Base-by-base conservation (phyloP, 2,888 invertebrate genomes). In the Mechanitis mazaeus region DNA sequence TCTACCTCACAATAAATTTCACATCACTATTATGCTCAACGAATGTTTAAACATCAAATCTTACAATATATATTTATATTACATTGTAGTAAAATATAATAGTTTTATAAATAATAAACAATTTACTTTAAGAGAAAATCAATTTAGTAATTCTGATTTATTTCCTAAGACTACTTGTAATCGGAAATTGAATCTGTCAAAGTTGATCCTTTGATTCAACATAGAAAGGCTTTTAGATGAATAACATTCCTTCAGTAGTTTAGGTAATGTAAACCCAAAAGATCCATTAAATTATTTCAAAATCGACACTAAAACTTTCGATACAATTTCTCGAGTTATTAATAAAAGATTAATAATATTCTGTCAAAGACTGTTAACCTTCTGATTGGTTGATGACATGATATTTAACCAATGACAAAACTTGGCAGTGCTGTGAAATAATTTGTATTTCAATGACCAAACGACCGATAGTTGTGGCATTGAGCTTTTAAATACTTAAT, bases 111-210 rank as follows among this genome's bases (percentile, higher is more conserved):
- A 38, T 47, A 33, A 47, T 50, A 33, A n/a, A 28, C 2, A 45
- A 50, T 45, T 45, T 33, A 42, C 11, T 45, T 20, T 47, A 33
- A 7, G n/a, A 50, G 33, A 47, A 45, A 33, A 31, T 53, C 7
- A 9, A 35, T 33, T 35, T 20, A 33, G 11, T 55, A 46, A 59
- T 50, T 45, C 42, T 50, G 45, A 50, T 31, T n/a, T 9, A 3
- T 35, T 55, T 62, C 56, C 58, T 64, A 58, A 62, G 55, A 71
- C 68, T 75, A 71, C 75, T 74, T 74, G 73, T 74, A 65, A 69
- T 72, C 71, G 80, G 79, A 83, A 84, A 85, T 84, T 77, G 74
- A 80, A 84, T 83, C 78, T 81, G 83, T 81, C 80, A 78, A 70
- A 72, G 69, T 64, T 75, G 74, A 73, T 73, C 73, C 70, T 65